phyloP scores from a whole-genome alignment of 1,140 invertebrate genomes.

The Drosophila arawakana region DNA sequence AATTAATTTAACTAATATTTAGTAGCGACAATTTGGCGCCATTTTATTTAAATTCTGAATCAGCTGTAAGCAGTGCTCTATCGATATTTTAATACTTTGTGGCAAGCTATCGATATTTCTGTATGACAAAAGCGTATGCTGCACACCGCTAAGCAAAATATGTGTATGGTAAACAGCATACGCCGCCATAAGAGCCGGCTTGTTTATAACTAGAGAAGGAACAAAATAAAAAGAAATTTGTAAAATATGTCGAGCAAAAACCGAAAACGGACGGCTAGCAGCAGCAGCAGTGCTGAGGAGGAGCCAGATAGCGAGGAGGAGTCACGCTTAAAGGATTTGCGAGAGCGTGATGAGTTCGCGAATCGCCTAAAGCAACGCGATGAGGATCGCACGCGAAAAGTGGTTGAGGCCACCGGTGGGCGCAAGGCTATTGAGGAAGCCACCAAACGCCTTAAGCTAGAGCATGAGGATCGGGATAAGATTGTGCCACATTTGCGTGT shows the following conservation, averaged over 20 bases:
- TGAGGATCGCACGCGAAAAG: slow-evolving; percentile 93
- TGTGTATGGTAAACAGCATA: neutral
- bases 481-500: slow-evolving; percentile 94
- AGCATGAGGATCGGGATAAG: slow-evolving; percentile 92
- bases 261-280: slow-evolving; percentile 36
- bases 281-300: slow-evolving; percentile 84
- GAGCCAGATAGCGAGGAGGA: slow-evolving; percentile 88
- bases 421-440: slow-evolving; percentile 95
- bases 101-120: too few species aligned
- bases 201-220: slow-evolving; percentile 4
- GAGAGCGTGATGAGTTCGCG: slow-evolving; percentile 97
- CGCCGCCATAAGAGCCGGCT: neutral
- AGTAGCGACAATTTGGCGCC: too few species aligned
- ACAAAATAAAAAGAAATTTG: neutral
- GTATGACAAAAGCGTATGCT: neutral
- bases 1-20: too few species aligned
- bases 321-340: slow-evolving; percentile 90
- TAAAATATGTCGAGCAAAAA: slow-evolving; percentile 29
- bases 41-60: too few species aligned
- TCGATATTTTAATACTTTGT: too few species aligned
- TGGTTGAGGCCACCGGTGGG: slow-evolving; percentile 89
- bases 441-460: slow-evolving; percentile 94
- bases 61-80: too few species aligned
- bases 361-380: slow-evolving; percentile 94
- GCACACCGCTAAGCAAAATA: neutral